Base-by-base conservation (phyloP, 1,140 invertebrate genomes). In the Portunus trituberculatus region DNA sequence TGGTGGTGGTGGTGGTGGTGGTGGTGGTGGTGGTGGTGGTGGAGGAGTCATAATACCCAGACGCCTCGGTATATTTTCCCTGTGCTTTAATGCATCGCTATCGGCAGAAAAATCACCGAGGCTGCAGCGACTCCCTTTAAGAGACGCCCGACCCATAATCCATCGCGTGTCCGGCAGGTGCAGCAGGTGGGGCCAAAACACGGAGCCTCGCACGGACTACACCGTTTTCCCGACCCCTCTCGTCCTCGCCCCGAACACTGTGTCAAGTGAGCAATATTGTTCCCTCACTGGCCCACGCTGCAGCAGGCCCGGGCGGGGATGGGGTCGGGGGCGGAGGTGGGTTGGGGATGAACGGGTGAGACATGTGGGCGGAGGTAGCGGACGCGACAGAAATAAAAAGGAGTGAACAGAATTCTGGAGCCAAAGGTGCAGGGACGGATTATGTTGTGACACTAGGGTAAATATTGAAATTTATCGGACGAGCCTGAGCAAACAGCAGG, bases 191-290 rank as follows among this genome's bases (percentile, higher is more conserved):
- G 52, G 52, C 52, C 52, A n/a, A 76, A 76, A 76, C 20, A 76
- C 6, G 67, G n/a, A 76, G 67, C 67, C 25, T 76, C 67, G 25
- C 67, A 76, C 67, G n/a, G 52, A 59, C 52, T 59, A 76, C 67
- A 76, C 20, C 25, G 67, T 76, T 76, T 59, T 76, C 67, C 20
- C 67, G 20, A 76, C 67, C 67, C 67, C n/a, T n/a, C 67, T n/a
- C 67, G 6, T 39, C 67, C 67, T 0, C 20, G 6, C 67, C 20
- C 67, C 67, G 52, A 76, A 76, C 67, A 76, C 67, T 76, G 67
- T 76, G 25, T 76, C 67, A 76, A 76, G 67, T 76, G 16, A n/a
- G 67, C 67, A 76, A 76, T 76, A 76, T 76, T 76, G 52, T 76
- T 25, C 67, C 67, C 20, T n/a, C 20, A n/a, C 67, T n/a, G 16